A percentile compares a stretch with the other conserved stretches of the same genome.
Conservation (phyloP, 2,113 vertebrate genomes). For the Brachypodius melanocephalos region DNA sequence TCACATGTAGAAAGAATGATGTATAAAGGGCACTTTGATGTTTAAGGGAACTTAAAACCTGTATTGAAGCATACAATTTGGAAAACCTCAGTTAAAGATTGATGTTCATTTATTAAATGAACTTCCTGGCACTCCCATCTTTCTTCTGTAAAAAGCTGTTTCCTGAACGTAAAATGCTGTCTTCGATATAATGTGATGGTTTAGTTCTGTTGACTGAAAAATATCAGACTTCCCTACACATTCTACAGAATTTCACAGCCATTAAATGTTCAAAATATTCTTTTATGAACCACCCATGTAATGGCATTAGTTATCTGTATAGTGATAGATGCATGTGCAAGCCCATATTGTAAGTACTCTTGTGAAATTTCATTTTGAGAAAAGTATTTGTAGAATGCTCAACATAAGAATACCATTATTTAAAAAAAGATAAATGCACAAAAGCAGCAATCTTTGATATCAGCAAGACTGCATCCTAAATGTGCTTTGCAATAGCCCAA, state of each 20-base stretch:
- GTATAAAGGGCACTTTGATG: too few relatives aligned
- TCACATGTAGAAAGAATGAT: not conserved
- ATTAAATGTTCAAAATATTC: not conserved
- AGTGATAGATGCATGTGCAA: not conserved
- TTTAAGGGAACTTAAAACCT: not conserved
- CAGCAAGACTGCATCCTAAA: not conserved
- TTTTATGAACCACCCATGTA: not conserved
- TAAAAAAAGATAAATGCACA: not conserved
- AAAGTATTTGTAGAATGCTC: not conserved
- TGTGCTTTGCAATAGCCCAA: not conserved
- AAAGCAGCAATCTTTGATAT: not conserved
- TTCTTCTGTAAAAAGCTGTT: not conserved
- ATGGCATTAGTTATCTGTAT: not conserved
- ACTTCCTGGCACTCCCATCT: not conserved
- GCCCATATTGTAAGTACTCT: not conserved
- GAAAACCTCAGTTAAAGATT: not conserved
- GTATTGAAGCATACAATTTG: not conserved
- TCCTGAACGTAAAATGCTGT: not conserved
- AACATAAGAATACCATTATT: not conserved
- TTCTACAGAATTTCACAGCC: not conserved
- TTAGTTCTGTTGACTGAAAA: not conserved
- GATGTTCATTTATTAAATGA: not conserved
- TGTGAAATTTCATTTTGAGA: constrained; percentile 28
- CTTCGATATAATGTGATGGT: not conserved
- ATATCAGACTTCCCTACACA: not conserved